A percentile compares a stretch with the other conserved stretches of the same genome.
phyloP scores from a whole-genome alignment of 2,113 vertebrate species.

The Callocephalon fimbriatum region DNA sequence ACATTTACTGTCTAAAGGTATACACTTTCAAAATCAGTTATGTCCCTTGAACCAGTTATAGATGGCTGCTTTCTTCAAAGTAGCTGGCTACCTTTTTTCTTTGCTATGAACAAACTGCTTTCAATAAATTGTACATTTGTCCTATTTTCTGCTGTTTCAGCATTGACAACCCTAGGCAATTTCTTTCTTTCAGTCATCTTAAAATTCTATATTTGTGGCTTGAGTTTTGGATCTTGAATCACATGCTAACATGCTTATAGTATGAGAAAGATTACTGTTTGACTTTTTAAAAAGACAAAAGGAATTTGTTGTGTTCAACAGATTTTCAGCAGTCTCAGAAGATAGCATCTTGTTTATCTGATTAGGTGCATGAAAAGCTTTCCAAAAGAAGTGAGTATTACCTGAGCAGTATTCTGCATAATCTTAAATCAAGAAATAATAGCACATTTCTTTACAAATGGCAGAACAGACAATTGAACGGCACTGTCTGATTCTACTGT shows the following conservation, averaged over 20 bases:
- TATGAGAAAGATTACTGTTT: background rate
- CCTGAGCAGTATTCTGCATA: background rate
- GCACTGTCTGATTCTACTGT: conserved; percentile 20
- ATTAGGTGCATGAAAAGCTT: conserved; percentile 10
- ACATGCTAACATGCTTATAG: background rate
- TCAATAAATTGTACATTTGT: background rate
- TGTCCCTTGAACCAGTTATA: background rate
- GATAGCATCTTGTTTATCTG: conserved; percentile 30
- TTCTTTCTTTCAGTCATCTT: background rate
- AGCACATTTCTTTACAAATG: conserved; percentile 21
- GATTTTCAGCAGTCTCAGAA: background rate
- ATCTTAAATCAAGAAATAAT: conserved; percentile 61
- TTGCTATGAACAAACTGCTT: background rate
- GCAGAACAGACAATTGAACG: conserved; percentile 35
- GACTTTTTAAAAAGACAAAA: conserved; percentile 17
- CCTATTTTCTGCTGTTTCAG: background rate
- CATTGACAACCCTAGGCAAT: background rate
- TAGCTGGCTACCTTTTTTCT: background rate
- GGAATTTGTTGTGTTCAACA: background rate
- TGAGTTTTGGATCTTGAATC: background rate
- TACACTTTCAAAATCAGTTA: background rate
- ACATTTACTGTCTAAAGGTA: background rate
- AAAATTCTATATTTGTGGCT: conserved; percentile 7
- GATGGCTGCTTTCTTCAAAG: background rate
- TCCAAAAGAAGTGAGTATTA: background rate